These are phyloP conservation scores for Lumbricus terrestris DNA, from an alignment of 2,888 invertebrate genomes.

Conservation along the genomic window DNA sequence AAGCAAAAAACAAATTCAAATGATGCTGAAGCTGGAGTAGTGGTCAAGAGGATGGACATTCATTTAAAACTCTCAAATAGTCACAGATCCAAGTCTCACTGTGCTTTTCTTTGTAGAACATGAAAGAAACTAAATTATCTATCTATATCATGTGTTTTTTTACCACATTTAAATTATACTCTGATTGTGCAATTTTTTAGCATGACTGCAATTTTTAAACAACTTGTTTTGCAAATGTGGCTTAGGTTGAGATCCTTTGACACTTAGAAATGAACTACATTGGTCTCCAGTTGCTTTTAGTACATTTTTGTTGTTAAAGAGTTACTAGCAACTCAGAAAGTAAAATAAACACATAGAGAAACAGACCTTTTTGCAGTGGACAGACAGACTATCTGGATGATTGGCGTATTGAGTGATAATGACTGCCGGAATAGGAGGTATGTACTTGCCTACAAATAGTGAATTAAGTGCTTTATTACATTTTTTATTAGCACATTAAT, in stretches of 20 bases:
- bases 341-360: not conserved
- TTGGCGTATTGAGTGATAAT: not conserved
- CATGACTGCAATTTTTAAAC: not conserved
- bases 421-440: not conserved
- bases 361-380: not conserved
- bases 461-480: not conserved
- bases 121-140: not conserved
- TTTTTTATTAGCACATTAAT: not conserved
- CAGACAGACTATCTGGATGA: not conserved
- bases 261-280: too few relatives aligned
- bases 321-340: not conserved
- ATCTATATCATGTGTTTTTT: not conserved
- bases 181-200: not conserved
- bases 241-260: not conserved
- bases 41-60: not conserved
- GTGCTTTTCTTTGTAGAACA: not conserved
- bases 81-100: not conserved
- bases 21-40: not conserved
- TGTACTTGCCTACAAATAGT: not conserved
- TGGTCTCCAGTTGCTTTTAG: too few relatives aligned
- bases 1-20: not conserved
- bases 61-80: not conserved
- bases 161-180: not conserved
- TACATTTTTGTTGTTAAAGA: too few relatives aligned
- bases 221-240: not conserved